phyloP scores from a whole-genome alignment of 2,888 invertebrate genomes.

The Spialia ferax region DNA sequence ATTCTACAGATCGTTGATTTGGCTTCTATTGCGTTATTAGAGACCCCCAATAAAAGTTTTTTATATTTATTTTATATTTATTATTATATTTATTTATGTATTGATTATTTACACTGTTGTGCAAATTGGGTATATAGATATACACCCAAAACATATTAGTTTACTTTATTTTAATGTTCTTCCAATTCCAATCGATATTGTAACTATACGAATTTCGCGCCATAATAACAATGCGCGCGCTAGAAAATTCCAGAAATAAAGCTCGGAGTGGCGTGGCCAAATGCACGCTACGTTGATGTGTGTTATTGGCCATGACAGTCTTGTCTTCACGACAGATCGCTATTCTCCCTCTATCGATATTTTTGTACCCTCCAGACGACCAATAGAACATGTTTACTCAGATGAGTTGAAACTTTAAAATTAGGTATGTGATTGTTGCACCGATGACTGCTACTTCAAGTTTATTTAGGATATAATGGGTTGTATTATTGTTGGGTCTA shows the following conservation, averaged over 20 bases:
- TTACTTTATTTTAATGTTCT: not conserved
- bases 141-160: no score
- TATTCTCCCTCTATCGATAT: slow-evolving; percentile 70
- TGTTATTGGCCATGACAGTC: slow-evolving; percentile 81
- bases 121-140: no score
- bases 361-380: slow-evolving; percentile 63
- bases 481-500: slow-evolving; percentile 26
- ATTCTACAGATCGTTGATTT: no score
- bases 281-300: slow-evolving; percentile 80
- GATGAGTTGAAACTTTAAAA: slow-evolving; percentile 79
- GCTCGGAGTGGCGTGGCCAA: slow-evolving; percentile 74
- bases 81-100: no score
- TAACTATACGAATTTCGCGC: slow-evolving; percentile 6
- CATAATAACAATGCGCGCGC: slow-evolving; percentile 41
- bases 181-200: not conserved
- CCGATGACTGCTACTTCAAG: slow-evolving; percentile 23
- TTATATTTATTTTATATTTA: not conserved
- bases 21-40: no score
- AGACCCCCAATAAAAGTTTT: no score
- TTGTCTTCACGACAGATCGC: slow-evolving; percentile 57
- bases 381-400: slow-evolving; percentile 78
- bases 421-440: slow-evolving; percentile 52
- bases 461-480: slow-evolving; percentile 36
- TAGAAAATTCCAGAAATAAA: slow-evolving; percentile 70
- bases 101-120: no score